These are phyloP conservation scores for Caenorhabditis becei DNA, from an alignment of 2,888 invertebrate genomes.

Conservation along the genomic window DNA sequence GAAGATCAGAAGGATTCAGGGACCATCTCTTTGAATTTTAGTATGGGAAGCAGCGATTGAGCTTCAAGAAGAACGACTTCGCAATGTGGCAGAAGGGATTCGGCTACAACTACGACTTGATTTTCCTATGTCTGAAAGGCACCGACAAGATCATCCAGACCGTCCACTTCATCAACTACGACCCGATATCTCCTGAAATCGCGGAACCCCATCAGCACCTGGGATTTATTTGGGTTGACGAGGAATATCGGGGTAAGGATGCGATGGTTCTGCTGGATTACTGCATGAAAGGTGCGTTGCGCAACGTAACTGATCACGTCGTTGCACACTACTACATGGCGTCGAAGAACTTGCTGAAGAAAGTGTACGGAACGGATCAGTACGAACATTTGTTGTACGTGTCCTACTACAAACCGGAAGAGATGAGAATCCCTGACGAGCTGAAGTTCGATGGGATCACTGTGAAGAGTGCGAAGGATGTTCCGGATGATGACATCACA, in stretches of 20 bases:
- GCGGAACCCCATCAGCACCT: not conserved
- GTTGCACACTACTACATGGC: not conserved
- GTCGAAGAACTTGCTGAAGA: not conserved
- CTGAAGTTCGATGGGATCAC: not conserved
- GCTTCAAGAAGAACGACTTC: not conserved
- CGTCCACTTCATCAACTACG: not conserved
- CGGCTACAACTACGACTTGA: not conserved
- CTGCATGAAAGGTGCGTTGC: not conserved
- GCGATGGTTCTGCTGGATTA: not conserved
- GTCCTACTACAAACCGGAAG: constrained; percentile 2
- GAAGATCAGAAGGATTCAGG: too few relatives aligned
- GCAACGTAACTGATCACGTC: not conserved
- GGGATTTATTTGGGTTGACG: constrained; percentile 31
- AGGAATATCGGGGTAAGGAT: constrained; percentile 2
- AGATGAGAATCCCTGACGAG: constrained; percentile 6
- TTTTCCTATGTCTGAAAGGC: not conserved
- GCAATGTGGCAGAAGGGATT: not conserved
- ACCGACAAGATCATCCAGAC: not conserved
- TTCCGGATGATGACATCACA: constrained; percentile 33
- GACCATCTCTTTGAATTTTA: too few relatives aligned
- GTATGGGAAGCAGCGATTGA: not conserved
- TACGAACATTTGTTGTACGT: not conserved
- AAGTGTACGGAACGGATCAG: not conserved
- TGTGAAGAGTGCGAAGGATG: constrained; percentile 19
- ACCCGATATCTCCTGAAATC: not conserved